These are phyloP conservation scores for Lithophane socia DNA, from an alignment of 2,888 invertebrate genomes.

Conservation along the genomic window DNA sequence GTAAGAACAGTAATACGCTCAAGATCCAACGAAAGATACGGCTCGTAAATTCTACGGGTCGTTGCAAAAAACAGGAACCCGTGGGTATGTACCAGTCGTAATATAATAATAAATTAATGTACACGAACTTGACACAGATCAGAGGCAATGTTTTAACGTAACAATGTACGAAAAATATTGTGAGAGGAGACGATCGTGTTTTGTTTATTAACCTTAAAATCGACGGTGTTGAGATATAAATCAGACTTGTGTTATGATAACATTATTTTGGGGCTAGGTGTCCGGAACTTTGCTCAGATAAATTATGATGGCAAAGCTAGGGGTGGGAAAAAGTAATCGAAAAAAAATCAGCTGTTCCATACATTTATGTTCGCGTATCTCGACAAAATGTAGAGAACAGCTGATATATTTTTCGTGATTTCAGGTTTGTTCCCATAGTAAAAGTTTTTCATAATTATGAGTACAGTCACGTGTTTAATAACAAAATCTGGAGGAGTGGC, in stretches of 20 bases:
- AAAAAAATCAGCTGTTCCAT: no score
- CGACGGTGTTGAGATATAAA: slow-evolving; percentile 43
- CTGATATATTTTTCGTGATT: no score
- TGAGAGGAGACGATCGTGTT: slow-evolving; percentile 42
- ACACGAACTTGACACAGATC: slow-evolving; percentile 74
- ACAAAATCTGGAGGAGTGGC: neutral
- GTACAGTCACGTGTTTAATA: neutral
- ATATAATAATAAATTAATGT: slow-evolving; percentile 45
- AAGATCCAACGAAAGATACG: slow-evolving; percentile 48
- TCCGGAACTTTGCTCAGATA: neutral
- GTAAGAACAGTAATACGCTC: slow-evolving; percentile 25
- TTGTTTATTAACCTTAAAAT: slow-evolving; percentile 58
- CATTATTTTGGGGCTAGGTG: neutral
- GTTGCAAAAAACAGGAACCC: slow-evolving; percentile 53
- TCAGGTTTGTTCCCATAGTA: no score
- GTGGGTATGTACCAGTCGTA: slow-evolving; percentile 15
- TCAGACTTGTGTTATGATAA: neutral
- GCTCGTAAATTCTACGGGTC: slow-evolving; percentile 28
- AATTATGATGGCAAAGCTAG: neutral
- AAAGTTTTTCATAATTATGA: no score
- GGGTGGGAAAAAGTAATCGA: neutral
- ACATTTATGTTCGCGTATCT: no score
- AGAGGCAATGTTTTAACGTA: slow-evolving; percentile 45
- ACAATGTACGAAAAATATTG: slow-evolving; percentile 50
- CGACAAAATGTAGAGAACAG: no score